Percentiles rank a stretch among this genome's conserved stretches.
phyloP scores from a whole-genome alignment of 2,888 invertebrate genomes.

The Embidobia sp. region DNA sequence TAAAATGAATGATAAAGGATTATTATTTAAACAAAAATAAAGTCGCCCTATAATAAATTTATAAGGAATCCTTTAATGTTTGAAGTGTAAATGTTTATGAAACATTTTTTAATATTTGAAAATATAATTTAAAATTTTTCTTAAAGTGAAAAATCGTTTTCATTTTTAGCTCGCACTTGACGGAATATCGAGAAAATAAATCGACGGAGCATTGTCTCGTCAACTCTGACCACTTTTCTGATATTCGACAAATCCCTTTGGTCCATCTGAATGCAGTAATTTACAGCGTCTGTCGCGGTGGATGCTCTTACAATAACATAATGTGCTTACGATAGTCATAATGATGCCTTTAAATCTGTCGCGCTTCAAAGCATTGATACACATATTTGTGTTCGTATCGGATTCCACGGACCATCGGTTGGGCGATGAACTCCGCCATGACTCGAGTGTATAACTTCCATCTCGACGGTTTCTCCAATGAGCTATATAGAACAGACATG shows the following conservation, averaged over 20 bases:
- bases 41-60: no score
- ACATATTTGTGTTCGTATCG: conserved; percentile 44
- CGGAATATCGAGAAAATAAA: neutral
- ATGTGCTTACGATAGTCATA: conserved; percentile 3
- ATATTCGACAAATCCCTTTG: neutral
- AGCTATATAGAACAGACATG: conserved; percentile 39
- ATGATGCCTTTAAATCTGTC: conserved; percentile 21
- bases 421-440: conserved; percentile 46
- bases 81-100: no score
- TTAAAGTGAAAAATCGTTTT: no score
- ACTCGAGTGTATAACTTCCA: conserved; percentile 54
- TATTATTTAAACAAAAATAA: no score
- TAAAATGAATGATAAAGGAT: no score
- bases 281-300: neutral
- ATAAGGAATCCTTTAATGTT: no score
- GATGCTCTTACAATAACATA: neutral
- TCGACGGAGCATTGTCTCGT: neutral
- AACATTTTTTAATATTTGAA: no score
- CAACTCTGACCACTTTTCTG: neutral
- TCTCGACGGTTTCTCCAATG: conserved; percentile 40
- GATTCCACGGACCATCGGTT: conserved; percentile 44
- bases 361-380: conserved; percentile 36
- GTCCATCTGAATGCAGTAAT: neutral
- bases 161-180: no score
- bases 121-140: no score